Evolutionary conservation across 2,888 invertebrate genomes (phyloP).

Genomic region (Phanerotoma sp.): DNA sequence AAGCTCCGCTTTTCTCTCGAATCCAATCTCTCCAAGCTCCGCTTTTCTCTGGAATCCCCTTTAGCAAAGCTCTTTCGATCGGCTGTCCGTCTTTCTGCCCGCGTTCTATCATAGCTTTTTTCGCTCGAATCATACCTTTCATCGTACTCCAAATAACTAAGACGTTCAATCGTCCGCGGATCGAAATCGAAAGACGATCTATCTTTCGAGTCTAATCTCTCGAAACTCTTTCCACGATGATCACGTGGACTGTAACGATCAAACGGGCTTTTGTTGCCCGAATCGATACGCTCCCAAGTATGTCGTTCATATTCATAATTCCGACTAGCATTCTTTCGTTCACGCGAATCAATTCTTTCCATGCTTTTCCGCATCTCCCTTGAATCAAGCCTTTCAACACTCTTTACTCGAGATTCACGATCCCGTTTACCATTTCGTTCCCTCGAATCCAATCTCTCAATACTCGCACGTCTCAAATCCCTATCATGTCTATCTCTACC

Average conservation of each 20-base stretch:
- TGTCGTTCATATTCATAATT: conserved; percentile 47
- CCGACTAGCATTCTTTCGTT: conserved; percentile 35
- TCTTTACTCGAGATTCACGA: conserved; percentile 40
- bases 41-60: conserved; percentile 40
- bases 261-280: conserved; percentile 43
- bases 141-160: conserved; percentile 44
- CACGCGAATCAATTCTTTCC: conserved; percentile 45
- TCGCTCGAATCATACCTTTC: conserved; percentile 36
- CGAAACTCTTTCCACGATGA: conserved; percentile 47
- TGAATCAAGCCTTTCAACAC: conserved; percentile 46
- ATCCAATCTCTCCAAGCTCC: conserved; percentile 43
- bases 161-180: conserved; percentile 45
- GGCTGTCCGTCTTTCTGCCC: conserved; percentile 24
- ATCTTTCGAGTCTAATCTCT: conserved; percentile 46
- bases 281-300: conserved; percentile 47
- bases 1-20: conserved; percentile 28
- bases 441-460: conserved; percentile 45
- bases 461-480: conserved; percentile 46
- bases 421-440: conserved; percentile 35
- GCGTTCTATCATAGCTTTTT: conserved; percentile 31
- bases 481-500: conserved; percentile 39
- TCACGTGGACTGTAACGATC: conserved; percentile 38
- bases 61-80: conserved; percentile 40
- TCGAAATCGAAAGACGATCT: conserved; percentile 50
- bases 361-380: conserved; percentile 42